Percentiles rank a stretch among this genome's conserved stretches.
phyloP scores from a whole-genome alignment of 2,888 invertebrate species.

The Eristalinus sepulchralis region DNA sequence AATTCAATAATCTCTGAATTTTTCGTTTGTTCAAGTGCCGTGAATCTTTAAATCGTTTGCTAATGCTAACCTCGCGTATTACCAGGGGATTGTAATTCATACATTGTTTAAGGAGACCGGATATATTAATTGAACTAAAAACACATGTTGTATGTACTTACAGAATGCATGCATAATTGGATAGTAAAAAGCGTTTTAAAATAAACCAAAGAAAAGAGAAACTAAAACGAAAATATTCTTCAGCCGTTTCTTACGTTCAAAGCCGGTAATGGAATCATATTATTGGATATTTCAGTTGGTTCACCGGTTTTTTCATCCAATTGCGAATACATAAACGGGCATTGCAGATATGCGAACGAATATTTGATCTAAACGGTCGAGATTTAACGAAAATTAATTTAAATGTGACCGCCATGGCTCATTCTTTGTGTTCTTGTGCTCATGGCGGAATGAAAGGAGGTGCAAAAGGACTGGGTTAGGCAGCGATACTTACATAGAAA shows the following conservation, averaged over 20 bases:
- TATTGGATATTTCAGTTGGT: conserved; percentile 80
- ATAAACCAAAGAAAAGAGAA: conserved; percentile 20
- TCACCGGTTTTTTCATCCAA: conserved; percentile 85
- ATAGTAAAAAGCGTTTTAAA: neutral
- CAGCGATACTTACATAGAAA: conserved; percentile 86
- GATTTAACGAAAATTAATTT: conserved; percentile 37
- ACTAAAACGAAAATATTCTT: neutral
- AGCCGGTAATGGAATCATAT: conserved; percentile 87
- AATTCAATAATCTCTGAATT: neutral
- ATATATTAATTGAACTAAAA: neutral
- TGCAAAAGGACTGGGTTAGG: neutral
- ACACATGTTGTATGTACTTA: neutral
- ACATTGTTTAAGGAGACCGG: neutral
- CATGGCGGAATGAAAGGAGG: neutral
- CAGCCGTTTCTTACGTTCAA: conserved; percentile 85
- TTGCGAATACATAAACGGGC: conserved; percentile 84
- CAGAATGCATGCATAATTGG: neutral
- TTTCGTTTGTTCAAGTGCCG: neutral
- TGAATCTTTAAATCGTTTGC: neutral
- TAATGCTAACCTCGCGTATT: neutral
- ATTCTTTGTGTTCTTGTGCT: neutral
- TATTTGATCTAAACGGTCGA: conserved; percentile 87
- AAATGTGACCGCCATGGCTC: neutral
- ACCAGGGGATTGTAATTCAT: neutral
- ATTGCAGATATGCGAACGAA: conserved; percentile 87